Base-by-base conservation (phyloP, 2,797 vertebrate genomes). In the Florisuga fusca region DNA sequence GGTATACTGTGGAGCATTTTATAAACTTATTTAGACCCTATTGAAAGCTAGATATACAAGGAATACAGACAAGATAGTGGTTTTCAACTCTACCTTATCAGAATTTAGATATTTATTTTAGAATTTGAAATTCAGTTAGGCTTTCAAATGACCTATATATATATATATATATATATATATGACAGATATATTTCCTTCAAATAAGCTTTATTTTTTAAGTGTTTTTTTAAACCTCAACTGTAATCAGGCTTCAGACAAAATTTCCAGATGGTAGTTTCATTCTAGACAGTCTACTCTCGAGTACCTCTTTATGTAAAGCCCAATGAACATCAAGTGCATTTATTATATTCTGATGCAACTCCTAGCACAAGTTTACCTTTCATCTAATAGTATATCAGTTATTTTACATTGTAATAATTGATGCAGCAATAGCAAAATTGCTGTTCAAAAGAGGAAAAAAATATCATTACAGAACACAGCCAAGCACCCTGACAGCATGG, bases 211-310 rank as follows among this genome's bases (percentile, higher is more conserved):
- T 36, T 76, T 41, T 59, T 6, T 33, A 78, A 77, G 62, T 64
- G 55, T 73, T 41, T 80, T 55, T 81, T 93, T 95, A 93, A 93
- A 74, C 68, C 21, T 69, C 73, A 74, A 38, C 66, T 87, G 64
- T 83, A 90, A 94, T 89, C 61, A 89, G 53, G 48, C 69, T 94
- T 93, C 73, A 89, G 80, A 89, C n/a, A 90, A 87, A 83, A 96
- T 89, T 95, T 95, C 91, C 91, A 96, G 95, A 94, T 95, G 90
- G 94, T 58, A 33, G 66, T 84, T 91, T 87, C 54, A 77, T 75
- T 92, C 69, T 48, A 89, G 91, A 72, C 90, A 94, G 95, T 96
- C 80, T 94, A 83, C 45, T 82, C 62, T 91, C 1, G 1, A 94
- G 75, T 80, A 64, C 59, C 69, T 73, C 82, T 83, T 38, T 74